phyloP scores from a whole-genome alignment of 53 echinoderm and acorn worm genomes.

The Luidia sarsii region DNA sequence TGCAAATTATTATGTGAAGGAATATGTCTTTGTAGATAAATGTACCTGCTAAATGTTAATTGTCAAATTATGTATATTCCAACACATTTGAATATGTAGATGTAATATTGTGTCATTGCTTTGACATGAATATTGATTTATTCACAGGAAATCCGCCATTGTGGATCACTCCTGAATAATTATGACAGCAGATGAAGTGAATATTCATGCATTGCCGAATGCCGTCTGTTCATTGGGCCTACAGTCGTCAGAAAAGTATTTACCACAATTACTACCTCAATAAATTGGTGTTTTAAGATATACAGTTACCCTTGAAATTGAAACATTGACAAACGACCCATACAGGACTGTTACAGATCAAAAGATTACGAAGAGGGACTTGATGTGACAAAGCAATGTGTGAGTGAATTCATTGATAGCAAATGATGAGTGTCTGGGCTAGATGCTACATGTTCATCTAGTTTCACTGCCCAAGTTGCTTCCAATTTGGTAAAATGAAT shows the following conservation, averaged over 20 bases:
- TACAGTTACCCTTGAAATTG: not conserved
- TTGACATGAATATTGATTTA: no score
- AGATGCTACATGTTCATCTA: not conserved
- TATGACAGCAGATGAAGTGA: no score
- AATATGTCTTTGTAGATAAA: no score
- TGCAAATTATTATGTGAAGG: no score
- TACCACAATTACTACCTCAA: conserved; percentile 29
- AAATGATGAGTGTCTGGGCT: not conserved
- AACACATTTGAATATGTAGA: no score
- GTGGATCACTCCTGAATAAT: no score
- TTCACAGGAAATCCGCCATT: no score
- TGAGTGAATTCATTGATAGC: not conserved
- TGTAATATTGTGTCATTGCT: no score
- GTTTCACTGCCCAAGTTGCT: conserved; percentile 37
- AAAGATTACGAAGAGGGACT: not conserved
- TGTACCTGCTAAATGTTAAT: no score
- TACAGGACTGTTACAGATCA: not conserved
- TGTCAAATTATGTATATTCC: no score
- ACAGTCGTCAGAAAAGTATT: not conserved
- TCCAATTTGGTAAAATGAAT: conserved; percentile 31
- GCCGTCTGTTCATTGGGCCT: conserved; percentile 19
- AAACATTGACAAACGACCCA: not conserved
- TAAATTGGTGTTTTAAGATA: not conserved
- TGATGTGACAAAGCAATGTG: not conserved
- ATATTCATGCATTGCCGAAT: conserved; percentile 26